These are phyloP conservation scores for Chlamydotis undulata DNA, from an alignment of 2,113 vertebrate species.

Conservation along the genomic window DNA sequence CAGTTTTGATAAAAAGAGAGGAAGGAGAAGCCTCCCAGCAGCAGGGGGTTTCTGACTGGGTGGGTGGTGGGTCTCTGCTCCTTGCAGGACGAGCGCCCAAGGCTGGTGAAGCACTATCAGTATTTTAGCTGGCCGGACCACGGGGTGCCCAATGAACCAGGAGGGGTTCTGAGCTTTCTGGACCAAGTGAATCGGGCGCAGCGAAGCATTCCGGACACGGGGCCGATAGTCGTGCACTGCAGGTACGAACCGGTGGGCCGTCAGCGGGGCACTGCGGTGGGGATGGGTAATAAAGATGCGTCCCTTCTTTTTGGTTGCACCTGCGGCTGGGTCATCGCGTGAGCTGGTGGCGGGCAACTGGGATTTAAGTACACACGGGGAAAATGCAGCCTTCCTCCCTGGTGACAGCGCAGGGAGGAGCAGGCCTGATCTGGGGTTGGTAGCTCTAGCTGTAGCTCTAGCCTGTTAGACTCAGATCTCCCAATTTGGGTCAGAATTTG, in stretches of 20 bases:
- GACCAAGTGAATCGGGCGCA: conserved; percentile 86
- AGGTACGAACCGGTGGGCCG: conserved; percentile 62
- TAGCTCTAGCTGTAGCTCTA: too few relatives aligned
- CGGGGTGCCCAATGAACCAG: conserved; percentile 86
- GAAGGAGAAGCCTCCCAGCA: background rate
- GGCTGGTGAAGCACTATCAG: conserved; percentile 87
- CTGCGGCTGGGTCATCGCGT: background rate
- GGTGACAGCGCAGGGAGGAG: background rate
- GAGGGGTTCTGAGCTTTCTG: conserved; percentile 85
- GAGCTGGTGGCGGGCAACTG: background rate
- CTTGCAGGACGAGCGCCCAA: conserved; percentile 73
- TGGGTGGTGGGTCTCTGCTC: background rate
- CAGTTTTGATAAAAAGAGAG: background rate
- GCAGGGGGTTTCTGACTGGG: background rate
- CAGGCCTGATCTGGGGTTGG: background rate
- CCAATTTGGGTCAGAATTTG: background rate
- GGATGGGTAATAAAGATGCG: background rate
- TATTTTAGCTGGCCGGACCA: conserved; percentile 91
- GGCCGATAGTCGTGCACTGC: conserved; percentile 86
- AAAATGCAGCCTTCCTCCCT: background rate
- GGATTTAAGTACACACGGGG: fast-evolving
- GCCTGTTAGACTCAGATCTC: background rate
- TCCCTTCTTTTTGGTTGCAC: background rate
- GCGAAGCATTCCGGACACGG: conserved; percentile 75
- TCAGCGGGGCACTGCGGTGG: fast-evolving